These are phyloP conservation scores for Apodemus sylvaticus DNA, from an alignment of 2,113 vertebrate species.

Conservation along the genomic window DNA sequence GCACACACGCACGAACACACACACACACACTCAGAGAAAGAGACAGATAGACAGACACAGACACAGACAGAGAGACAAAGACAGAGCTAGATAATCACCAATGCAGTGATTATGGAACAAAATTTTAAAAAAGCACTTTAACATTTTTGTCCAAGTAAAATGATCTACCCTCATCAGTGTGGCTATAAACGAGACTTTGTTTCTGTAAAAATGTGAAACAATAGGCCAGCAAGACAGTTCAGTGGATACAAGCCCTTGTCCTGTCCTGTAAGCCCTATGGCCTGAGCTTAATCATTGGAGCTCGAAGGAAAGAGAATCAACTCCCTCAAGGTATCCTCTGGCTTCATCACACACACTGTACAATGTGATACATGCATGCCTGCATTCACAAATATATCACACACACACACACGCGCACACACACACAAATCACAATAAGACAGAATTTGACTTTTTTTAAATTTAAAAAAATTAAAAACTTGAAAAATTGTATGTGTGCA, in stretches of 20 bases:
- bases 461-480: background rate
- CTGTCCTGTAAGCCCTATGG: background rate
- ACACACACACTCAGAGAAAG: background rate
- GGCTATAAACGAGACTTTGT: background rate
- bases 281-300: background rate
- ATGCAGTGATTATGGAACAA: background rate
- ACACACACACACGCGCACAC: background rate
- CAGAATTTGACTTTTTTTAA: no score
- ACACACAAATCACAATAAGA: background rate
- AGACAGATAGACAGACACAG: background rate
- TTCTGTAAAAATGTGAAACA: background rate
- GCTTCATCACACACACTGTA: background rate
- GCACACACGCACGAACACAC: background rate
- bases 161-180: background rate
- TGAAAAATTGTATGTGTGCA: background rate
- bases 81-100: no score
- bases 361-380: no score
- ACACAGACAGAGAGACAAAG: background rate
- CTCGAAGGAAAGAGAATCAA: background rate
- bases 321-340: background rate
- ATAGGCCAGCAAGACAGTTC: background rate
- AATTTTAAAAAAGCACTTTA: background rate
- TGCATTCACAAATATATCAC: background rate
- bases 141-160: background rate
- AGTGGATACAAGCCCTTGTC: background rate